Evolutionary conservation across 2,797 vertebrate species (phyloP), one percentile per base, ranked within the genome.

Genomic region (Anabas testudineus): DNA sequence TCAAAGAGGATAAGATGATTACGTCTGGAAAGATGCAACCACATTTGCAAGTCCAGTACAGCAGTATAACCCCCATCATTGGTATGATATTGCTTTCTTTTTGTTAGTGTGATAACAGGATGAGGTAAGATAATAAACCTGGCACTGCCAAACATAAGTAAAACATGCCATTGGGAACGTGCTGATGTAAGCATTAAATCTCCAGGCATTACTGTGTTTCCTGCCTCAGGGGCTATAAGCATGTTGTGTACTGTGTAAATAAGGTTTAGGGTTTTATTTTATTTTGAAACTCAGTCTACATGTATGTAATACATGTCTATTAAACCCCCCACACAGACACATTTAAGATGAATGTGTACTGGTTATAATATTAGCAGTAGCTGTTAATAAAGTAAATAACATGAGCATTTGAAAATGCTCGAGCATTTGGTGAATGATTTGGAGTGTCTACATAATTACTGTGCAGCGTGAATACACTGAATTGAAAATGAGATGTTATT

Each of bases 401-500:
- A 65, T 53, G 18, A 60, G 54, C 56, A 72, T 80, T 76, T 77
- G 24, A 70, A 64, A 72, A 56, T 64, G 49, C 21, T 47, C 36
- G 49, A 21, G 47, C 32, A 4, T 68, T 66, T 65, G 42, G 19
- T 61, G 62, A 62, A 54, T 59, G 53, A 22, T 55, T 74, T 52
- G 2, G 43, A 59, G 43, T 58, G 21, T 63, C 64, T 64, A 49
- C 48, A 71, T 78, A 81, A 80, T 78, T 71, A 79, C 67, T 69
- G 57, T 71, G 71, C 78, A 59, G 52, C 67, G 51, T 81, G 71
- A 80, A 84, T 71, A 43, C 51, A 55, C 16, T 56, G 64, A 87
- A 82, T 80, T 69, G 55, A 84, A 89, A 85, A 87, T 69, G 62
- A 87, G 71, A 85, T 84, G 81, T 88, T 90, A 90, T 90, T 91